Base-by-base conservation (phyloP, 2,113 vertebrate genomes). In the Leiothrix lutea region DNA sequence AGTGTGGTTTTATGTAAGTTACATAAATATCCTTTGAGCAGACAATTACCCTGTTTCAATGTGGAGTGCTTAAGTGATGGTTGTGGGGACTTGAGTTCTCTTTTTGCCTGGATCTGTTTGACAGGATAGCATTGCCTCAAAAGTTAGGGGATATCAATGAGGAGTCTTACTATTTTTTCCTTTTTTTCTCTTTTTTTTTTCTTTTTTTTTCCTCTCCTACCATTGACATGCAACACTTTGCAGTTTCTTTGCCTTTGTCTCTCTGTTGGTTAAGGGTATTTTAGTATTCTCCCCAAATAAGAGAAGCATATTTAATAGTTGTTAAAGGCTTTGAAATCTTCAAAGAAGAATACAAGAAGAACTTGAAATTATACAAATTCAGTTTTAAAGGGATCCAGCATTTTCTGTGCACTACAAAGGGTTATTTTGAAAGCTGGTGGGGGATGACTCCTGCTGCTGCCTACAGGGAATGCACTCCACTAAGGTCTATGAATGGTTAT, bases 391-490 rank as follows among this genome's bases (percentile, higher is more conserved):
- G 14, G 48, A 74, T 64, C 8, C 35, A 44, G 9, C 5, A 3
- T n/a, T 65, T 77, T 65, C 44, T 64, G 22, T 28, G 45, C 7
- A 6, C 13, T 64, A 35, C n/a, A 48, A 53, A 83, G 33, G 23
- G n/a, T 50, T 91, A 47, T 79, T 89, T 48, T 60, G 81, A 62
- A 81, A 87, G 66, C 65, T 56, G 56, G 4, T 81, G 13, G 57
- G 26, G 31, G 28, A 67, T 84, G 73, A 56, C 57, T 93, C 61
- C 90, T 94, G 84, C 70, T 91, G 87, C 70, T 87, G 53, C 45
- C 74, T 50, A 17, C 24, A 64, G 57, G 78, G 73, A 75, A 72
- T 23, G 62, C 22, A 28, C 6, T 87, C 64, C 22, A 5, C 81
- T 12, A n/a, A 69, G 57, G 65, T 57, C 40, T 53, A 6, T n/a